Conservation (phyloP, 2,113 vertebrate genomes). For the Cyanoderma ruficeps region DNA sequence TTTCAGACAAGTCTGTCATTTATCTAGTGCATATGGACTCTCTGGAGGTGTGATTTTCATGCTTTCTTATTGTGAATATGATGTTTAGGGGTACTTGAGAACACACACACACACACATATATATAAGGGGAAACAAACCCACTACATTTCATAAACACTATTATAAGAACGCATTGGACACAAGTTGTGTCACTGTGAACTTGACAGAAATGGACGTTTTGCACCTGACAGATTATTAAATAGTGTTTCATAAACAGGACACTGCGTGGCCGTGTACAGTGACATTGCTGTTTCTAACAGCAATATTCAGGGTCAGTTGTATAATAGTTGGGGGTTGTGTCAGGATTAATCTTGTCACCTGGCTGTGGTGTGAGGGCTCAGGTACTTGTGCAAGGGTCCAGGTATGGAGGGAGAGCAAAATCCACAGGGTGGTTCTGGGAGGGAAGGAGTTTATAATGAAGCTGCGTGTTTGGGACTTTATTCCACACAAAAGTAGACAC, state of each 20-base stretch:
- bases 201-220: not conserved
- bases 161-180: not conserved
- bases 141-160: not conserved
- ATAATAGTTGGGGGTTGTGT: not conserved
- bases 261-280: accelerated
- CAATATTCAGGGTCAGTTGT: not conserved
- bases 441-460: not conserved
- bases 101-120: not conserved
- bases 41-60: not conserved
- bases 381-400: not conserved
- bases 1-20: not conserved
- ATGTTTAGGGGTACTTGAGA: not conserved
- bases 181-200: not conserved
- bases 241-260: not conserved
- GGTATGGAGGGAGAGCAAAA: not conserved
- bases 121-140: not conserved
- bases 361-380: not conserved
- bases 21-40: not conserved
- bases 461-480: not conserved
- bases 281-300: not conserved
- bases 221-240: not conserved
- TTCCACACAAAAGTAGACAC: not conserved
- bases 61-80: not conserved
- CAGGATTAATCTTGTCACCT: not conserved
- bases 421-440: accelerated